A percentile compares a stretch with the other conserved stretches of the same genome.
Conservation (phyloP, 92 coral and sea anemone genomes). For the Desmophyllum pertusum region DNA sequence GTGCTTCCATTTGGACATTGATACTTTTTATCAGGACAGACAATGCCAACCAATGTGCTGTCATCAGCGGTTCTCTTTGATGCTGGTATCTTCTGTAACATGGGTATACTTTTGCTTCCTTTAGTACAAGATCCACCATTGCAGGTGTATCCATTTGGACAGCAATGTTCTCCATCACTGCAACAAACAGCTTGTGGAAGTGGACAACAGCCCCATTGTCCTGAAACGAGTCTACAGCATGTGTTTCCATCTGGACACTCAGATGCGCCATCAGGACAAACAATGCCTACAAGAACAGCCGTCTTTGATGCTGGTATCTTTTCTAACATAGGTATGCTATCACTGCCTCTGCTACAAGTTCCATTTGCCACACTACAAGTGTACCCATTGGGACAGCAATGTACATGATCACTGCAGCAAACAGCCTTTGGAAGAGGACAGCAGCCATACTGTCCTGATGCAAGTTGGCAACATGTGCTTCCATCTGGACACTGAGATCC, state of each 20-base stretch:
- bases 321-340: not conserved
- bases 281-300: too few species aligned
- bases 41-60: not conserved
- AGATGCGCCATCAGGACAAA: too few species aligned
- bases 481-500: slow-evolving; percentile 68
- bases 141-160: slow-evolving; percentile 72
- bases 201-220: slow-evolving; percentile 65
- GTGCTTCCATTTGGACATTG: slow-evolving; percentile 41
- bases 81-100: slow-evolving; percentile 10
- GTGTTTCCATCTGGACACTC: too few species aligned
- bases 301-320: not conserved
- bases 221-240: too few species aligned
- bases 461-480: slow-evolving; percentile 70
- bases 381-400: slow-evolving; percentile 69
- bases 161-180: slow-evolving; percentile 58
- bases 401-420: slow-evolving; percentile 41
- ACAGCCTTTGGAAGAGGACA: slow-evolving; percentile 57
- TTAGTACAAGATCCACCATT: slow-evolving; percentile 52
- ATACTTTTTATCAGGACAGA: slow-evolving; percentile 39
- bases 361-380: slow-evolving; percentile 40
- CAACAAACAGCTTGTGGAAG: slow-evolving; percentile 73
- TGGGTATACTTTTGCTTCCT: slow-evolving; percentile 9
- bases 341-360: not conserved
- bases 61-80: not conserved
- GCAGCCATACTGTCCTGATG: slow-evolving; percentile 69